Percentiles rank a stretch among this genome's conserved stretches.
These are phyloP conservation scores for Botia almorhae DNA, from an alignment of 2,797 vertebrate genomes.

Conservation along the genomic window DNA sequence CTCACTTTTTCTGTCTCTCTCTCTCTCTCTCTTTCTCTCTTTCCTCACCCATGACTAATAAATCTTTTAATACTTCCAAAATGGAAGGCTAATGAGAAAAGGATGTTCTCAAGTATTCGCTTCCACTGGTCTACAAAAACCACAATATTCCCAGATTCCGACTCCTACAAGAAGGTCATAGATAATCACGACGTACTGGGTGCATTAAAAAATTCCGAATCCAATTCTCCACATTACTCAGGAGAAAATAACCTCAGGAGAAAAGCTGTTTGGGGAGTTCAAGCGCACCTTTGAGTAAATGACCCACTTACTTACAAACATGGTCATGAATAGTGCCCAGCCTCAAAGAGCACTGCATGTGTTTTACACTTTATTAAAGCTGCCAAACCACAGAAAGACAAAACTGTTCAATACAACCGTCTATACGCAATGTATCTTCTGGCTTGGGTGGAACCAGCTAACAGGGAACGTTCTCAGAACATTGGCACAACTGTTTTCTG, in stretches of 20 bases:
- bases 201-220: slow-evolving; percentile 2
- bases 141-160: slow-evolving; percentile 29
- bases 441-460: too few relatives aligned
- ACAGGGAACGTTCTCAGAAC: too few relatives aligned
- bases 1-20: background rate
- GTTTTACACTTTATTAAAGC: too few relatives aligned
- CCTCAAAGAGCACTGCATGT: background rate
- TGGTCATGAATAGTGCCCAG: background rate
- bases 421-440: too few relatives aligned
- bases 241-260: slow-evolving; percentile 22
- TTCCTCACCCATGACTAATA: slow-evolving; percentile 56
- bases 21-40: background rate
- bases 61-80: slow-evolving; percentile 55
- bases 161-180: slow-evolving; percentile 33
- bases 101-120: slow-evolving; percentile 50
- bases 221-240: slow-evolving; percentile 29
- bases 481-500: too few relatives aligned
- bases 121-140: slow-evolving; percentile 32
- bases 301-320: slow-evolving; percentile 37
- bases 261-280: slow-evolving; percentile 36
- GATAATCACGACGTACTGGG: slow-evolving; percentile 20
- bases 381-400: too few relatives aligned
- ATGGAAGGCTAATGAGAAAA: slow-evolving; percentile 54
- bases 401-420: too few relatives aligned
- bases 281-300: slow-evolving; percentile 36